Evolutionary conservation across 2,797 vertebrate species (phyloP).

Genomic region (Hippopotamyrus pictus): DNA sequence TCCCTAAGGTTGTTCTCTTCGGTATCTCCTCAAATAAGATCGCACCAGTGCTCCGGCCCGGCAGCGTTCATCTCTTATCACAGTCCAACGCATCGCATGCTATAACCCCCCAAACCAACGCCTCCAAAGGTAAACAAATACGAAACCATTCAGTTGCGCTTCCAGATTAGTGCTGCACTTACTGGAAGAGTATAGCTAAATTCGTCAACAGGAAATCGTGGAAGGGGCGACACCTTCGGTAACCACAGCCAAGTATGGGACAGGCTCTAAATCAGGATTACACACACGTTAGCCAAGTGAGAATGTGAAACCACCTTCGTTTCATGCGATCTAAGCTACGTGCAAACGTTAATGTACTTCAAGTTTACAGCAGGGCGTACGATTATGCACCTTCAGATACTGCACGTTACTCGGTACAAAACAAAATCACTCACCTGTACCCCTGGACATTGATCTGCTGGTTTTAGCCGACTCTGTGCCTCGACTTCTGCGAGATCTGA

Average conservation of each 20-base stretch:
- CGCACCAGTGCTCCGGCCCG: not conserved
- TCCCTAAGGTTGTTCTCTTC: not conserved
- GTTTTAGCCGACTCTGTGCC: not conserved
- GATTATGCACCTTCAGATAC: not conserved
- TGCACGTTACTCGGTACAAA: not conserved
- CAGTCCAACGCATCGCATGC: not conserved
- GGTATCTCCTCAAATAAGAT: not conserved
- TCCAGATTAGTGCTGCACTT: not conserved
- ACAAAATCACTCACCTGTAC: slow-evolving; percentile 11
- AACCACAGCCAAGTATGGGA: slow-evolving; percentile 1
- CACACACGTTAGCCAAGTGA: not conserved
- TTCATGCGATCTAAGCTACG: not conserved
- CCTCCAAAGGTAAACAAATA: slow-evolving; percentile 3
- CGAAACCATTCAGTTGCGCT: not conserved
- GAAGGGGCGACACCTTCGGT: slow-evolving; percentile 22
- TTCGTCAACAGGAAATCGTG: slow-evolving; percentile 21
- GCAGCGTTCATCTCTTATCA: not conserved
- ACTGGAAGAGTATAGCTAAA: slow-evolving; percentile 18
- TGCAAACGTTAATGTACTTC: not conserved
- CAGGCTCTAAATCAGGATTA: slow-evolving; percentile 12
- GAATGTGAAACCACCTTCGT: not conserved
- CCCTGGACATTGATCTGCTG: slow-evolving; percentile 25
- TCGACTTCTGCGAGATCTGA: not conserved
- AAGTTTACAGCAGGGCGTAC: not conserved
- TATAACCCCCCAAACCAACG: not conserved